These are phyloP conservation scores for Noctua janthe DNA, from an alignment of 2,888 invertebrate genomes.

Conservation along the genomic window DNA sequence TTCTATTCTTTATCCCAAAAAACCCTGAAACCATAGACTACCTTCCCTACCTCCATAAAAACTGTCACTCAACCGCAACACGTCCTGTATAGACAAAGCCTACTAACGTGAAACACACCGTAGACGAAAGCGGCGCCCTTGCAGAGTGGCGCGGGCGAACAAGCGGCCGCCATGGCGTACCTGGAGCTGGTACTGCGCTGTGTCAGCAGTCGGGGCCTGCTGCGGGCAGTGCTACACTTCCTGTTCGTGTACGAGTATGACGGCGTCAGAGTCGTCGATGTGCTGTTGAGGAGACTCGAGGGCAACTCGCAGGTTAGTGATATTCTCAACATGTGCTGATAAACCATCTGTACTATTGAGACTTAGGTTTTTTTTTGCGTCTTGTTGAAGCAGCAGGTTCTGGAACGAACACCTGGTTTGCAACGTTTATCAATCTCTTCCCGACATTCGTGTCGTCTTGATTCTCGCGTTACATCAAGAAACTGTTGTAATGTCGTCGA, in stretches of 20 bases:
- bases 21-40: background rate
- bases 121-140: conserved; percentile 89
- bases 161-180: conserved; percentile 98
- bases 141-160: conserved; percentile 96
- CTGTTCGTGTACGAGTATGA: conserved; percentile 96
- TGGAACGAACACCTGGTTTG: background rate
- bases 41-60: conserved; percentile 6
- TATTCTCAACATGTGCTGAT: background rate
- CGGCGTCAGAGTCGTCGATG: conserved; percentile 95
- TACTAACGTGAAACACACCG: conserved; percentile 79
- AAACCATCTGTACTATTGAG: background rate
- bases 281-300: conserved; percentile 94
- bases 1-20: background rate
- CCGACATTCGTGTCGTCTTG: background rate
- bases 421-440: no score
- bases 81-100: conserved; percentile 62
- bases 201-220: conserved; percentile 95
- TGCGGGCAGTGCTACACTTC: conserved; percentile 96
- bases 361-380: background rate
- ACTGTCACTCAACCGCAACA: conserved; percentile 80
- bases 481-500: no score
- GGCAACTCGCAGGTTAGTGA: conserved; percentile 93
- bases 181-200: conserved; percentile 97
- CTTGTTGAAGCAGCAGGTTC: background rate
- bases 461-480: background rate